These are phyloP conservation scores for Phataginus tricuspis DNA, from an alignment of 2,797 vertebrate genomes.

Conservation along the genomic window DNA sequence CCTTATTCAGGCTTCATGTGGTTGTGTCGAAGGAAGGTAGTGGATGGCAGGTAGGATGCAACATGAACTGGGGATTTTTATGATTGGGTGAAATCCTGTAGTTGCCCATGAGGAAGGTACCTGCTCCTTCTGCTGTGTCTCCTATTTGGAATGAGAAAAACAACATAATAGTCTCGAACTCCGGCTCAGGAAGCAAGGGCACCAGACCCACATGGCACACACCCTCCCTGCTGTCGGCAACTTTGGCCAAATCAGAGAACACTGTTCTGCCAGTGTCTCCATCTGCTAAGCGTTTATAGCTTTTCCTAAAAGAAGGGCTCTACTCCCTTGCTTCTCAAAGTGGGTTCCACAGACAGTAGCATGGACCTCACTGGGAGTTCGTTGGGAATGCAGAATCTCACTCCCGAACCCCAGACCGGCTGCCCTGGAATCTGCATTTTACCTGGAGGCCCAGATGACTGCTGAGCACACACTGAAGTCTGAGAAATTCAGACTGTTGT, in stretches of 20 bases:
- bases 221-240: neutral
- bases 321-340: neutral
- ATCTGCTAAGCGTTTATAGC: neutral
- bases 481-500: neutral
- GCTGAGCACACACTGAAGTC: neutral
- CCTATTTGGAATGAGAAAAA: neutral
- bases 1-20: rapidly evolving
- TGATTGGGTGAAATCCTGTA: neutral
- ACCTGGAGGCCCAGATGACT: neutral
- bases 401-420: neutral
- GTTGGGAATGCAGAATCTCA: neutral
- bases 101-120: neutral
- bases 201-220: rapidly evolving
- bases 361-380: neutral
- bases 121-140: neutral
- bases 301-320: neutral
- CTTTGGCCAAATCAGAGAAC: neutral
- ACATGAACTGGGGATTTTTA: neutral
- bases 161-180: neutral
- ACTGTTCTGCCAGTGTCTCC: neutral
- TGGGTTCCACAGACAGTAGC: neutral
- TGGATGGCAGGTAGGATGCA: neutral
- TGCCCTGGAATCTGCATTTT: neutral
- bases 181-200: neutral
- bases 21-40: neutral